Evolutionary conservation across 2,113 vertebrate species (phyloP), one percentile per base, ranked within the genome.

Genomic region (Trochalopteron elliotii): DNA sequence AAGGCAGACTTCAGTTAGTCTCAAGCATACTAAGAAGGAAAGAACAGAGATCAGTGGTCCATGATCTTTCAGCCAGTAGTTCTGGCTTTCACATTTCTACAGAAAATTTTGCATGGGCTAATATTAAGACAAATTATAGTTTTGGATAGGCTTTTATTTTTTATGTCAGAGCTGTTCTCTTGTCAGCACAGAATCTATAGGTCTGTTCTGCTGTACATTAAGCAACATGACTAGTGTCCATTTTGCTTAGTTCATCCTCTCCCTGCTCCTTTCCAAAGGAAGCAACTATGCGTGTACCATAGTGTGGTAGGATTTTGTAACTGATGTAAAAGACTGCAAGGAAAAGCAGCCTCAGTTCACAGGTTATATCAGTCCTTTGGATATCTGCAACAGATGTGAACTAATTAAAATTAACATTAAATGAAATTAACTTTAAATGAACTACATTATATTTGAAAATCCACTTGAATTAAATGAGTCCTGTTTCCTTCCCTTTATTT

Each of bases 331-430:
- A 30, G 35, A 40, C 6, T 80, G 27, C 33, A 63, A 84, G 67
- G 50, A 90, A 85, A 96, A 90, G 35, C 22, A 90, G 55, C 27
- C 49, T 15, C 15, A 74, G 59, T 67, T 63, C 61, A 67, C 52
- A 47, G 52, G 78, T 96, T 94, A 72, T 85, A 88, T 69, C 2
- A 4, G 50, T 85, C 50, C 85, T 50, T 8, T 49, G 50, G 60
- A 83, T 40, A 52, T 47, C 82, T 67, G 60, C 72, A 67, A 78
- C 59, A 88, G 82, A 88, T 56, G 39, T 13, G 12, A 87, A 47
- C 55, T 78, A 86, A 92, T 88, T 75, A 88, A 83, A 78, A 91
- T 88, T 86, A 89, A 44, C 42, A 40, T 55, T 65, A 69, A 88
- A 88, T 70, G 5, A 80, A 85, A 88, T 93, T 72, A 83, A 67